Conservation (phyloP, 2,797 vertebrate genomes). For the Poliocrania exsul region DNA sequence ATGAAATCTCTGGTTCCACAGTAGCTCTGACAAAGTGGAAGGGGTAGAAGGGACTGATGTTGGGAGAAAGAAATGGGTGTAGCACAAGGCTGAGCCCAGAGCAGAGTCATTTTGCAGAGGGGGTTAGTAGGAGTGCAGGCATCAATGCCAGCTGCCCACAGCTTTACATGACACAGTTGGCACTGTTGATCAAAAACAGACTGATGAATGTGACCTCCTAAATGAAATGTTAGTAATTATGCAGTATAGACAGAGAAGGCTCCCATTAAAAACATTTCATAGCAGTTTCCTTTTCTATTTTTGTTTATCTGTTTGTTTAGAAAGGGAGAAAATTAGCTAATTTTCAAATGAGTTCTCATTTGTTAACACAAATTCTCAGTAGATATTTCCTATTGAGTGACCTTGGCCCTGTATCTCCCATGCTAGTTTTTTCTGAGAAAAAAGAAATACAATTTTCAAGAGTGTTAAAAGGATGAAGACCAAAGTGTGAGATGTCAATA, state of each 20-base stretch:
- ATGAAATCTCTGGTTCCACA: neutral
- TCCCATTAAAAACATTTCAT: neutral
- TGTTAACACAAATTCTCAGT: neutral
- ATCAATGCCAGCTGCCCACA: neutral
- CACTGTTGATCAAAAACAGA: slow-evolving; percentile 5
- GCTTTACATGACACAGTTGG: neutral
- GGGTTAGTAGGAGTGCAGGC: neutral
- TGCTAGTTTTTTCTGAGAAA: neutral
- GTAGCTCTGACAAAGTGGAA: neutral
- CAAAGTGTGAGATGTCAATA: slow-evolving; percentile 1
- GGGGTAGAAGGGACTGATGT: neutral
- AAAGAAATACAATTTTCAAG: neutral
- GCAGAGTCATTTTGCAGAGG: neutral
- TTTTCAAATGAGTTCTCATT: neutral
- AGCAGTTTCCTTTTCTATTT: neutral
- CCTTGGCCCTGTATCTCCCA: neutral
- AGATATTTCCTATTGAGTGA: neutral
- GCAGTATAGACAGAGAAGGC: neutral
- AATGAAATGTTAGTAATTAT: neutral
- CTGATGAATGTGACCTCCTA: slow-evolving; percentile 23
- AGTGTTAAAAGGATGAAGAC: neutral
- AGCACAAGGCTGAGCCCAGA: neutral
- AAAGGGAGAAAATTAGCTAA: neutral
- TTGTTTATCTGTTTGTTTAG: slow-evolving; percentile 6
- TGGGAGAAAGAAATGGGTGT: neutral